Percentiles rank a stretch among this genome's conserved stretches.
Conservation (phyloP, 2,888 invertebrate genomes). For the Tachystola acroxantha region DNA sequence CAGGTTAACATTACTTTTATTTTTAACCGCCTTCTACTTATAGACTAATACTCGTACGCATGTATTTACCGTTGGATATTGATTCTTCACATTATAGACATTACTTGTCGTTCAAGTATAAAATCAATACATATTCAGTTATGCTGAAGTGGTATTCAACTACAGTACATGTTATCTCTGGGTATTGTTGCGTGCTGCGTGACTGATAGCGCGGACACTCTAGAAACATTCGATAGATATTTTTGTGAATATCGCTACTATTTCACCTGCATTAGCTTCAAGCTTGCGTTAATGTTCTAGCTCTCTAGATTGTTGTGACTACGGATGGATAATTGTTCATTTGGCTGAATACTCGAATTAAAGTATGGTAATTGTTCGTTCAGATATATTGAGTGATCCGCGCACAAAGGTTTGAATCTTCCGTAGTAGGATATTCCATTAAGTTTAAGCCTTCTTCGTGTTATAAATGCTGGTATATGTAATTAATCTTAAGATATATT, state of each 20-base stretch:
- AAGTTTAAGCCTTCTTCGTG: constrained; percentile 17
- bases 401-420: constrained; percentile 10
- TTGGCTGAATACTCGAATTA: too few species aligned
- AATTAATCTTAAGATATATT: background rate
- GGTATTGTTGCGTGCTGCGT: background rate
- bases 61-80: background rate
- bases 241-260: background rate
- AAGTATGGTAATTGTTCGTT: too few species aligned
- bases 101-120: constrained; percentile 5
- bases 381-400: background rate
- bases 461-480: constrained; percentile 4
- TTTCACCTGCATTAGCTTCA: background rate
- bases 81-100: background rate
- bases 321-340: too few species aligned
- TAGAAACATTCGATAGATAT: background rate
- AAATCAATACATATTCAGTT: background rate
- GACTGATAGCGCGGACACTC: constrained; percentile 1
- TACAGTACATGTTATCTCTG: background rate
- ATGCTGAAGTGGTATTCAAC: constrained; percentile 1
- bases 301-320: background rate
- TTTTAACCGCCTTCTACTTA: background rate
- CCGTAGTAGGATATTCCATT: constrained; percentile 27
- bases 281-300: background rate
- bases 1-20: background rate
- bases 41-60: background rate